Evolutionary conservation across 2,113 vertebrate genomes (phyloP), one percentile per base, ranked within the genome.

Genomic region (Athene cunicularia): DNA sequence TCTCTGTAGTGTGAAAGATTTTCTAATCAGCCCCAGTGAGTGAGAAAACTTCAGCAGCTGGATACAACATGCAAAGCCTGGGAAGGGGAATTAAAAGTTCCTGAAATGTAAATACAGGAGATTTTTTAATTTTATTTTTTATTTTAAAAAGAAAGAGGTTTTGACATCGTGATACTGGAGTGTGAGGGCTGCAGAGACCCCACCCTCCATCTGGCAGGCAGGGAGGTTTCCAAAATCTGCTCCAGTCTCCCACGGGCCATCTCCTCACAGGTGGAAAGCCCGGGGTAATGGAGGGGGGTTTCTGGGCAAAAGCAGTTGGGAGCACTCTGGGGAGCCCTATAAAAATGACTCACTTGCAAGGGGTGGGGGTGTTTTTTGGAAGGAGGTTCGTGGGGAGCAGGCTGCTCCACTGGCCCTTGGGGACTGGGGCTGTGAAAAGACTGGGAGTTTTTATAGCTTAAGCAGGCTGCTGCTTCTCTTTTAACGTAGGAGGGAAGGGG

Each of bases 161-260:
- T 77, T 93, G 74, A 63, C 77, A 67, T 92, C 55, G 86, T 63
- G 28, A 18, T 74, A 27, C 22, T 75, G 39, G 26, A 92, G 56
- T 37, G 23, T 28, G 32, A 88, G 75, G 37, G 53, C 59, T 95
- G 82, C 60, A 64, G 59, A 88, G 74, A 66, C 82, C 50, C 80
- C 97, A 94, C 96, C 97, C 96, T 96, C 55, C 96, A 97, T 80
- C 95, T 97, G 97, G 91, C 86, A 88, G 74, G 63, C 30, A 0
- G 72, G 84, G 94, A 96, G 79, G 93, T 85, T 72, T 80, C 74
- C 2, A 0, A 93, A 83, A 67, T n/a, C 74, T 80, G 50, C 74
- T 70, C n/a, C 0, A 1, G 10, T 33, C 70, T 87, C 81, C 74
- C 5, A 0, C 0, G 76, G 72, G 59, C 59, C 84, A 55, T 73